Percentiles rank a stretch among this genome's conserved stretches.
phyloP scores from a whole-genome alignment of 2,888 invertebrate genomes.

The Lycaena phlaeas region DNA sequence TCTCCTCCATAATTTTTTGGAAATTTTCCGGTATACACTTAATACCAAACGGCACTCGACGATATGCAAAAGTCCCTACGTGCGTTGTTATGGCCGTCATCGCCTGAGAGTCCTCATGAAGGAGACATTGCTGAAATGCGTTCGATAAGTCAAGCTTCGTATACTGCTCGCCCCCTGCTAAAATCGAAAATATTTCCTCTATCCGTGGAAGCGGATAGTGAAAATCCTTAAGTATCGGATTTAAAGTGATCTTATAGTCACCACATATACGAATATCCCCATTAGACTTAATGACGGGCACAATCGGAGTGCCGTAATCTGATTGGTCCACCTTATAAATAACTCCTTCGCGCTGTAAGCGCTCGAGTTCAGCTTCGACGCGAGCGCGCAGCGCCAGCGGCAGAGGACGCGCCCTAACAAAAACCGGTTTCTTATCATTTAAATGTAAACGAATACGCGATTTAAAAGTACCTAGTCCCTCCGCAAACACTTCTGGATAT shows the following conservation, averaged over 20 bases:
- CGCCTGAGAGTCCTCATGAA: constrained; percentile 18
- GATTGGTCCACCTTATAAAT: constrained; percentile 23
- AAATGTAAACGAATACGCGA: constrained; percentile 11
- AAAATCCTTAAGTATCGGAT: constrained; percentile 18
- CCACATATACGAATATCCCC: constrained; percentile 20
- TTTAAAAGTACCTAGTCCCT: constrained; percentile 12
- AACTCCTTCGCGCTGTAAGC: constrained; percentile 20
- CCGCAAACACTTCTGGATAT: constrained; percentile 5
- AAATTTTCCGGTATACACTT: constrained; percentile 20
- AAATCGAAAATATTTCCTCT: constrained; percentile 16
- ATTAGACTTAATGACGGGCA: constrained; percentile 16
- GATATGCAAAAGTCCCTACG: constrained; percentile 15
- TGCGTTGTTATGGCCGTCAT: constrained; percentile 23
- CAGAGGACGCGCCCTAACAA: constrained; percentile 18
- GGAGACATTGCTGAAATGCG: constrained; percentile 19
- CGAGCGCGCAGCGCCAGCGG: constrained; percentile 21
- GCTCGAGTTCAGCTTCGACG: constrained; percentile 22
- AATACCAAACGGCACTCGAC: background rate
- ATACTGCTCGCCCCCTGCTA: constrained; percentile 20
- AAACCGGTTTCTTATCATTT: constrained; percentile 13
- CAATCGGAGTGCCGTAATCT: constrained; percentile 24
- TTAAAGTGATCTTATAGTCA: constrained; percentile 24
- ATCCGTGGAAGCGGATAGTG: constrained; percentile 21
- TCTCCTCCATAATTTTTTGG: constrained; percentile 24
- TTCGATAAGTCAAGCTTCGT: constrained; percentile 22